Conservation (phyloP, 2,888 invertebrate genomes). For the Sinelater perroti region DNA sequence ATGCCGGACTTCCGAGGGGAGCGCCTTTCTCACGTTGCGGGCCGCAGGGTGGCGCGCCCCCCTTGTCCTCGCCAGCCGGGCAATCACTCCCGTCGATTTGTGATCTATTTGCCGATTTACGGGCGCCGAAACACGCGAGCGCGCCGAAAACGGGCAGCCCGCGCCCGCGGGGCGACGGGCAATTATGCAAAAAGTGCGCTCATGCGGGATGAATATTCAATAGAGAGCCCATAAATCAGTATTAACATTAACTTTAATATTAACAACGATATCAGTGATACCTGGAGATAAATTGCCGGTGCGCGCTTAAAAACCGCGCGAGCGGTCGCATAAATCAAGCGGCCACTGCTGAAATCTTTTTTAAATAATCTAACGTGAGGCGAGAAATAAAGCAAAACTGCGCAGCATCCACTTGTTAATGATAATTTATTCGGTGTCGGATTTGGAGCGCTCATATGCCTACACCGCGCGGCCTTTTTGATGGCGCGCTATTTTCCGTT, state of each 20-base stretch:
- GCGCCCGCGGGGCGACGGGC: background rate
- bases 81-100: no score
- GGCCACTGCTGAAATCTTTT: conserved; percentile 40
- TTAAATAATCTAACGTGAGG: conserved; percentile 39
- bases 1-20: conserved; percentile 3
- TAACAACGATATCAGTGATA: conserved; percentile 40
- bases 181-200: conserved; percentile 20
- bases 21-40: conserved; percentile 21
- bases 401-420: conserved; percentile 40
- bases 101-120: no score
- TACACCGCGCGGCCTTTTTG: conserved; percentile 40
- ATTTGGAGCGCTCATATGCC: conserved; percentile 34
- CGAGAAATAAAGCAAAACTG: conserved; percentile 29
- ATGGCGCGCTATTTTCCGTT: conserved; percentile 21
- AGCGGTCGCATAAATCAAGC: conserved; percentile 42
- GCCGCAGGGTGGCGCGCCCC: no score
- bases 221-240: conserved; percentile 41
- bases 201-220: conserved; percentile 32
- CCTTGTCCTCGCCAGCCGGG: no score
- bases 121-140: no score
- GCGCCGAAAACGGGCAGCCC: no score
- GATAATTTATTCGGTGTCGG: conserved; percentile 42
- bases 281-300: conserved; percentile 38
- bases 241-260: conserved; percentile 42
- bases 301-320: conserved; percentile 38